Conservation (phyloP, 2,113 vertebrate genomes). For the Brachyhypopomus gauderio region DNA sequence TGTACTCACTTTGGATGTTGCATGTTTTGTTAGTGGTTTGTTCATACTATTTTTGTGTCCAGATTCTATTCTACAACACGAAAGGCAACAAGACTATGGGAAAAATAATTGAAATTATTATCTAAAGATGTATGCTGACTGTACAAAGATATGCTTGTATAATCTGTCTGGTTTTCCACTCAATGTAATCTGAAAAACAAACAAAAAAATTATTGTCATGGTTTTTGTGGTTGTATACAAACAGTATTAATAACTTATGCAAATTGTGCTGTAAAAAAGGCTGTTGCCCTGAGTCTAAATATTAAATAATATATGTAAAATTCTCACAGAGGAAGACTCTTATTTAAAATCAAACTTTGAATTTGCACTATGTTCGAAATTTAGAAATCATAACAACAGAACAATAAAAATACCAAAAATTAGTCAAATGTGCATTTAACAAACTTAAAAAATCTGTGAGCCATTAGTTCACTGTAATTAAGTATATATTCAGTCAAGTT, state of each 20-base stretch:
- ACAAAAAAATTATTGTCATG: constrained; percentile 78
- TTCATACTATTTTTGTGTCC: constrained; percentile 84
- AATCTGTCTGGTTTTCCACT: constrained; percentile 91
- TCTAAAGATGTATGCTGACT: constrained; percentile 78
- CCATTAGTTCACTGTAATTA: no score
- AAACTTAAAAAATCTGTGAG: no score
- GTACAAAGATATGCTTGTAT: constrained; percentile 94
- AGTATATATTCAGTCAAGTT: no score
- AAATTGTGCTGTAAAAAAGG: constrained; percentile 97
- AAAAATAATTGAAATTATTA: constrained; percentile 73
- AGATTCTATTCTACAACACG: constrained; percentile 74
- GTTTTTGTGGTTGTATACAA: constrained; percentile 97
- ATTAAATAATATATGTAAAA: constrained; percentile 93
- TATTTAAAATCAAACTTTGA: constrained; percentile 8
- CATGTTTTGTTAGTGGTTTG: constrained; percentile 91
- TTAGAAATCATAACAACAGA: neutral
- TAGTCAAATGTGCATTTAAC: no score
- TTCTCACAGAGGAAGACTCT: constrained; percentile 45
- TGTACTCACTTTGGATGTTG: constrained; percentile 94
- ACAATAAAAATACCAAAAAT: no score
- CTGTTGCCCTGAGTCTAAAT: constrained; percentile 88
- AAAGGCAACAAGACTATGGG: constrained; percentile 64
- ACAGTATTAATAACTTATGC: constrained; percentile 94
- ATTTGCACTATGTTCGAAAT: neutral
- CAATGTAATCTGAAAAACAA: constrained; percentile 83